Conservation (phyloP, 2,113 vertebrate genomes). For the Scomber scombrus region DNA sequence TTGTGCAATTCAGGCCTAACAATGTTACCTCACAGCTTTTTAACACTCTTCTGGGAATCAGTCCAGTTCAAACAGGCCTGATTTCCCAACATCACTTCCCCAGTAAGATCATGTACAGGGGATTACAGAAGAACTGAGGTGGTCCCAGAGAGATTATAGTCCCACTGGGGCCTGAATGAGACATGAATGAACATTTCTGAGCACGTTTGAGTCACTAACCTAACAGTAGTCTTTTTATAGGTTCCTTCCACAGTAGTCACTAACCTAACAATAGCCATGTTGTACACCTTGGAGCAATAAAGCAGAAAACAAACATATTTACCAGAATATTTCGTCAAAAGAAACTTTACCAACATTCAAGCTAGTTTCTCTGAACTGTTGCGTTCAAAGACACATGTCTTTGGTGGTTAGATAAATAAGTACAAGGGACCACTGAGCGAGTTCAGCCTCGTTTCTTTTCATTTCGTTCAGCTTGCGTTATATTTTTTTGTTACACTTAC, state of each 20-base stretch:
- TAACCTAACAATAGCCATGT: background rate
- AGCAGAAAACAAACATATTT: background rate
- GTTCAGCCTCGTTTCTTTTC: background rate
- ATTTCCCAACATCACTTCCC: constrained; percentile 8
- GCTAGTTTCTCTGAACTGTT: too few relatives aligned
- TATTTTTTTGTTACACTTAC: background rate
- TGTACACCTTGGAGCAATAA: too few relatives aligned
- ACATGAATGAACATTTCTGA: background rate
- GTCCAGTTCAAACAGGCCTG: background rate
- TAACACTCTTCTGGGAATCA: constrained; percentile 1
- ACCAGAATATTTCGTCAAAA: background rate
- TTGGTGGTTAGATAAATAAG: background rate
- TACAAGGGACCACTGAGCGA: background rate
- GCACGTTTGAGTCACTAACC: background rate
- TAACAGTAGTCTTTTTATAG: too few relatives aligned
- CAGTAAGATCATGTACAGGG: background rate
- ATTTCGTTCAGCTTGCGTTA: too few relatives aligned
- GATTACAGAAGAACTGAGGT: background rate
- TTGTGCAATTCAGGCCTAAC: constrained; percentile 26
- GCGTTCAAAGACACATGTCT: too few relatives aligned
- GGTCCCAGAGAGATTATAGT: constrained; percentile 2
- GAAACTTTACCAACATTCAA: background rate
- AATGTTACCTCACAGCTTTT: constrained; percentile 6
- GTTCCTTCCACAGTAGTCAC: background rate
- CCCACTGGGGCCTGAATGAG: background rate